phyloP scores from a whole-genome alignment of 2,113 vertebrate species.

The Aleadryas rufinucha region DNA sequence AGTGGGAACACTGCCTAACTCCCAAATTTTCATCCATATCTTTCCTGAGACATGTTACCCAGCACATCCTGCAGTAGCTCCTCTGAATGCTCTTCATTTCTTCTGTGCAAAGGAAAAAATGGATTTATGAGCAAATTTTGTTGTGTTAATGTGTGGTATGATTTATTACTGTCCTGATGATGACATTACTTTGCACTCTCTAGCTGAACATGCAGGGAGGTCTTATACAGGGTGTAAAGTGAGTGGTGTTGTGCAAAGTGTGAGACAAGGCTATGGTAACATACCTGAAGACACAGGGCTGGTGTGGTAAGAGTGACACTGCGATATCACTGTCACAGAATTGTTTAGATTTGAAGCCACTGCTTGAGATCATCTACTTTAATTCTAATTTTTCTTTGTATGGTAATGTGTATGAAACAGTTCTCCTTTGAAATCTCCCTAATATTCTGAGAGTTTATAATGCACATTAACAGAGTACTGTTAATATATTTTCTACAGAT shows the following conservation, averaged over 20 bases:
- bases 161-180: neutral
- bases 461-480: neutral
- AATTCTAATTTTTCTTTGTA: neutral
- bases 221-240: neutral
- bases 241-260: neutral
- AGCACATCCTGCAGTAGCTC: neutral
- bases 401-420: neutral
- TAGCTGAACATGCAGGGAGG: neutral
- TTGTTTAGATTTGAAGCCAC: neutral
- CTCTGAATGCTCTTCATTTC: neutral
- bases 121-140: neutral
- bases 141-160: neutral
- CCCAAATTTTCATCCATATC: neutral
- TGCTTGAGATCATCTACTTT: neutral
- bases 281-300: neutral
- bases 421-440: neutral
- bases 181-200: neutral
- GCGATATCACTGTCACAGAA: neutral
- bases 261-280: neutral
- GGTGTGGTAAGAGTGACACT: neutral
- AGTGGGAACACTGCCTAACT: neutral
- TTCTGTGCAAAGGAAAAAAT: neutral
- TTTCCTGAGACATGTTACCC: neutral
- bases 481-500: neutral
- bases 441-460: neutral